A percentile compares a stretch with the other conserved stretches of the same genome.
Conservation (phyloP, 2,888 invertebrate genomes). For the Hypena proboscidalis region DNA sequence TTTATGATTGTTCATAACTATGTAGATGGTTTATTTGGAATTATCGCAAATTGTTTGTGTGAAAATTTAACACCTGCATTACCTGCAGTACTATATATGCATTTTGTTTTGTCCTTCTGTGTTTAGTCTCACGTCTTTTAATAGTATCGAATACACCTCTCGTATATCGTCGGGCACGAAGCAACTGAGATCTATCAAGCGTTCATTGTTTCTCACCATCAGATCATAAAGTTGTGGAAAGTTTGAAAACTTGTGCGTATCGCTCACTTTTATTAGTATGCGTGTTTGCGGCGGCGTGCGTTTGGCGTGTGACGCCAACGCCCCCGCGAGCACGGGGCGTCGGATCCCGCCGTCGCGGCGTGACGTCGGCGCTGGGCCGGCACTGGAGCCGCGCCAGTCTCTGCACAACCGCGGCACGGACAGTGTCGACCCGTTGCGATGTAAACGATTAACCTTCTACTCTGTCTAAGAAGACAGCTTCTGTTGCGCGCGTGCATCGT, state of each 20-base stretch:
- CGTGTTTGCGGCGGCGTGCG: slow-evolving; percentile 44
- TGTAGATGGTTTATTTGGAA: slow-evolving; percentile 1
- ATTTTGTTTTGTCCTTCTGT: no score
- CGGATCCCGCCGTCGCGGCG: slow-evolving; percentile 39
- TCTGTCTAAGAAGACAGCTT: slow-evolving; percentile 82
- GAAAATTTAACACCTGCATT: slow-evolving; percentile 29
- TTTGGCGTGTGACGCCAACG: slow-evolving; percentile 73
- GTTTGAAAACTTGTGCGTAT: slow-evolving; percentile 49
- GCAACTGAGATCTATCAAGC: slow-evolving; percentile 44
- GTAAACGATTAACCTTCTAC: slow-evolving; percentile 77
- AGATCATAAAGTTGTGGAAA: slow-evolving; percentile 49
- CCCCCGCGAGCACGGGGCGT: slow-evolving; percentile 48
- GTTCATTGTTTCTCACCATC: slow-evolving; percentile 46
- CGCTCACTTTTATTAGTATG: slow-evolving; percentile 29
- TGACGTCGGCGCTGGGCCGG: slow-evolving; percentile 38
- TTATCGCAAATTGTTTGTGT: slow-evolving; percentile 10
- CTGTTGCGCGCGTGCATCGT: slow-evolving; percentile 65
- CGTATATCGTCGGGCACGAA: slow-evolving; percentile 24
- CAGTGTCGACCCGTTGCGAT: slow-evolving; percentile 82
- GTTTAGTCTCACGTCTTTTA: slow-evolving; percentile 61
- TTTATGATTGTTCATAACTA: no score
- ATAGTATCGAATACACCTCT: slow-evolving; percentile 40
- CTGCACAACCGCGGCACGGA: slow-evolving; percentile 80
- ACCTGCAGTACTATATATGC: no score
- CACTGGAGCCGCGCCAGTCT: slow-evolving; percentile 66